These are phyloP conservation scores for Amblyjoppa fuscipennis DNA, from an alignment of 2,888 invertebrate species.

Conservation along the genomic window DNA sequence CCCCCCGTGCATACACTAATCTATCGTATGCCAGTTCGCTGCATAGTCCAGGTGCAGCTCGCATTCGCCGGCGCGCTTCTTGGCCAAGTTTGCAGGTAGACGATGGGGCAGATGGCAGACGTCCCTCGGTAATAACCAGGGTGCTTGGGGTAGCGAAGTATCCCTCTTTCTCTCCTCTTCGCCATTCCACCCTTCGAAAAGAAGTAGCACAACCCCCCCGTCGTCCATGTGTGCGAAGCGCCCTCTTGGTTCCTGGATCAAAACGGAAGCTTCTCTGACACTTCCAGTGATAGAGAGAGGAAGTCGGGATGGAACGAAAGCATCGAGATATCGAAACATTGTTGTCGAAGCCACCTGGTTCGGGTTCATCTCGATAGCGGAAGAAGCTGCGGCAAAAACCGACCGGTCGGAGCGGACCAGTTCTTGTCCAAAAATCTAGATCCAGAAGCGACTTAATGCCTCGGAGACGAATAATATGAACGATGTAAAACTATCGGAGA, in stretches of 20 bases:
- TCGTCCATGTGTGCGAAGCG: slow-evolving; percentile 11
- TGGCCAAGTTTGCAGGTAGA: slow-evolving; percentile 76
- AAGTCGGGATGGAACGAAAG: slow-evolving; percentile 11
- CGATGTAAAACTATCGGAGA: neutral
- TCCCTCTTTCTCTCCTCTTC: slow-evolving; percentile 60
- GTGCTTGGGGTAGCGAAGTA: slow-evolving; percentile 68
- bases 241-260: slow-evolving; percentile 23
- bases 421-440: slow-evolving; percentile 1
- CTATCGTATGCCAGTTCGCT: slow-evolving; percentile 52
- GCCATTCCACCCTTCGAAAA: slow-evolving; percentile 59
- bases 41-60: slow-evolving; percentile 64
- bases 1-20: slow-evolving; percentile 35
- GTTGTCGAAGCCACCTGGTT: slow-evolving; percentile 58
- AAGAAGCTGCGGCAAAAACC: slow-evolving; percentile 27
- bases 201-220: slow-evolving; percentile 61
- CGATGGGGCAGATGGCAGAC: slow-evolving; percentile 79
- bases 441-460: neutral
- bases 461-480: neutral
- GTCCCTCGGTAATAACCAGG: slow-evolving; percentile 73
- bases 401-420: neutral
- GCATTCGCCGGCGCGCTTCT: slow-evolving; percentile 57
- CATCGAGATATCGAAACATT: slow-evolving; percentile 59
- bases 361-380: slow-evolving; percentile 50
- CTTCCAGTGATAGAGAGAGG: slow-evolving; percentile 22
- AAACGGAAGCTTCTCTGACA: slow-evolving; percentile 46